phyloP scores from a whole-genome alignment of 2,797 vertebrate species.

The Pempheris klunzingeri region DNA sequence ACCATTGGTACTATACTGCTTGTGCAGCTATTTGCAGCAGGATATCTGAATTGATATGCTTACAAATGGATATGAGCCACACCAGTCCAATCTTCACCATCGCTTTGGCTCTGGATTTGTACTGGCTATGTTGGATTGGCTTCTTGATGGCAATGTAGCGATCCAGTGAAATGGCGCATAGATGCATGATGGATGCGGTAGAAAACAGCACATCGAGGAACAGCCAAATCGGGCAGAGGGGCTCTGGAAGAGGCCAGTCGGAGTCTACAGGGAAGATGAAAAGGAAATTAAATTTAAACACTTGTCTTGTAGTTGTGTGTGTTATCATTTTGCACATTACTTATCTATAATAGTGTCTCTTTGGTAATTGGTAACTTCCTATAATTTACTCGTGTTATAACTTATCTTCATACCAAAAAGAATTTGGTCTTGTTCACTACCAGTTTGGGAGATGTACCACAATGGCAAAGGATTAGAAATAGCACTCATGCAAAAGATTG shows the following conservation, averaged over 20 bases:
- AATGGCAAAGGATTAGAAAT: constrained; percentile 56
- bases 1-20: neutral
- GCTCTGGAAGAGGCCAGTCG: constrained; percentile 92
- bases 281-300: constrained; percentile 22
- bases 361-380: constrained; percentile 3
- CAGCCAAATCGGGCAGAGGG: constrained; percentile 95
- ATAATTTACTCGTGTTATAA: constrained; percentile 4
- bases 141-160: constrained; percentile 98
- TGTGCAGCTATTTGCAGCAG: neutral
- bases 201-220: constrained; percentile 98
- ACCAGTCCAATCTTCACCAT: constrained; percentile 95
- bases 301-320: constrained; percentile 3
- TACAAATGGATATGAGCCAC: constrained; percentile 98
- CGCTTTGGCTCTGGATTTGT: constrained; percentile 94
- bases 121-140: constrained; percentile 97
- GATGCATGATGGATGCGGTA: constrained; percentile 98
- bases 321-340: neutral
- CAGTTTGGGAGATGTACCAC: constrained; percentile 45
- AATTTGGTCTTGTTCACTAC: constrained; percentile 11
- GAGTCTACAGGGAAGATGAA: constrained; percentile 87
- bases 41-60: constrained; percentile 57
- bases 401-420: constrained; percentile 20
- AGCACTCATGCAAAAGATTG: constrained; percentile 60
- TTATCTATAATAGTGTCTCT: constrained; percentile 7
- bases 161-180: constrained; percentile 98